Evolutionary conservation across 2,797 vertebrate species (phyloP).

Genomic region (Ptychadena robeensis): DNA sequence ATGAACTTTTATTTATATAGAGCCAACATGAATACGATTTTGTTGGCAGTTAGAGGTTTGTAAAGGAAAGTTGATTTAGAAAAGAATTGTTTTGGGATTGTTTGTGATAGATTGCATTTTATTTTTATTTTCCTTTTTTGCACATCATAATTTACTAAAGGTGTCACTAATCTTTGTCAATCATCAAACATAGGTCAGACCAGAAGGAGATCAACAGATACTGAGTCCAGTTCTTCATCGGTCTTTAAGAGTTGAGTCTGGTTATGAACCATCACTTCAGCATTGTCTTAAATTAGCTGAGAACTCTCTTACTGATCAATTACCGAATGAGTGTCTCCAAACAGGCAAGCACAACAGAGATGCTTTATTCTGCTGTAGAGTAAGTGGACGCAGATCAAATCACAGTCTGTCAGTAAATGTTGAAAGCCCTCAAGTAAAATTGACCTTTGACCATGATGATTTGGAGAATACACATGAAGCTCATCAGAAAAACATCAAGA

Average conservation of each 20-base stretch:
- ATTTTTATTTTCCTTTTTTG: not conserved
- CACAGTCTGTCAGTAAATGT: not conserved
- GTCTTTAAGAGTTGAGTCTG: not conserved
- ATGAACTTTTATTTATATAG: too few species aligned
- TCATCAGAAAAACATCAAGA: not conserved
- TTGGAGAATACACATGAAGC: not conserved
- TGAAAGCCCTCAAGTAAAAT: not conserved
- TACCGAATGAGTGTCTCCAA: not conserved
- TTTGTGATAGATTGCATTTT: too few species aligned
- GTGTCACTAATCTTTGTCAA: not conserved
- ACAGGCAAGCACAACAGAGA: not conserved
- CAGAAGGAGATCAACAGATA: not conserved
- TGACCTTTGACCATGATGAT: constrained; percentile 1
- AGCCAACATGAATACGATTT: too few species aligned
- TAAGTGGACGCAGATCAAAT: not conserved
- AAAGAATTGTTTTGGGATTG: too few species aligned
- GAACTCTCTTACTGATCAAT: not conserved
- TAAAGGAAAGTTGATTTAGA: too few species aligned
- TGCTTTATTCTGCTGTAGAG: not conserved
- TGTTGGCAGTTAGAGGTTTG: too few species aligned
- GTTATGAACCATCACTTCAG: not conserved
- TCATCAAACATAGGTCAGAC: not conserved
- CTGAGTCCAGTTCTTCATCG: not conserved
- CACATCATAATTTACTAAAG: not conserved
- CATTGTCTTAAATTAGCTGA: not conserved